phyloP scores from a whole-genome alignment of 2,113 vertebrate genomes.

The Candoia aspera region DNA sequence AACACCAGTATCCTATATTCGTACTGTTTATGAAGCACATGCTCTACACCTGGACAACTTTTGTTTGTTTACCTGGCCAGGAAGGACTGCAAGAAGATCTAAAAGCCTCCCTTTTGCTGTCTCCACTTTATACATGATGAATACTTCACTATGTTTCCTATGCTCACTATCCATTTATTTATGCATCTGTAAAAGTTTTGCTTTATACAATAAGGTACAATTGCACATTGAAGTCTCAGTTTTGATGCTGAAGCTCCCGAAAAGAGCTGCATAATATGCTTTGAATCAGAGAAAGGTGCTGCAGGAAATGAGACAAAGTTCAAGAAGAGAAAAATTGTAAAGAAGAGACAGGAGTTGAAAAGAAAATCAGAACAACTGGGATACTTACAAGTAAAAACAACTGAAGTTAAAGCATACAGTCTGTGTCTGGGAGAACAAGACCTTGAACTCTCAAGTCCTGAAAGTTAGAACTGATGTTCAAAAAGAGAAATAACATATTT shows the following conservation, averaged over 20 bases:
- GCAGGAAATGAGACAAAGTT: neutral
- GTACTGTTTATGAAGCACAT: neutral
- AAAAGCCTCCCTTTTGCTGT: neutral
- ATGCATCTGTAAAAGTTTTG: neutral
- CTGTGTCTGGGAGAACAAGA: no score
- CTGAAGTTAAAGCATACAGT: no score
- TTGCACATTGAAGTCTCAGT: neutral
- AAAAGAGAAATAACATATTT: no score
- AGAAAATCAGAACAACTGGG: neutral
- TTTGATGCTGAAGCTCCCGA: neutral
- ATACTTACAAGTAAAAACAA: neutral
- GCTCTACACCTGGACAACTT: neutral
- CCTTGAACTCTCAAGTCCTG: no score
- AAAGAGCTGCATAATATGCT: neutral
- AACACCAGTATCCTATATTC: neutral
- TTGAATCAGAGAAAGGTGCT: neutral
- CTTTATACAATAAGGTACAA: neutral
- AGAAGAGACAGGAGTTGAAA: fast-evolving
- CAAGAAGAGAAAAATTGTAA: neutral
- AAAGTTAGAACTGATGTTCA: no score
- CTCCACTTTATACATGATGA: neutral
- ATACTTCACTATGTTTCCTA: neutral
- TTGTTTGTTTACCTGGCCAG: neutral
- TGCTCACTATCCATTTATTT: neutral
- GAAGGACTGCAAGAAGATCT: no score